These are phyloP conservation scores for Sussaba pulchella DNA, from an alignment of 2,888 invertebrate genomes.

Conservation along the genomic window DNA sequence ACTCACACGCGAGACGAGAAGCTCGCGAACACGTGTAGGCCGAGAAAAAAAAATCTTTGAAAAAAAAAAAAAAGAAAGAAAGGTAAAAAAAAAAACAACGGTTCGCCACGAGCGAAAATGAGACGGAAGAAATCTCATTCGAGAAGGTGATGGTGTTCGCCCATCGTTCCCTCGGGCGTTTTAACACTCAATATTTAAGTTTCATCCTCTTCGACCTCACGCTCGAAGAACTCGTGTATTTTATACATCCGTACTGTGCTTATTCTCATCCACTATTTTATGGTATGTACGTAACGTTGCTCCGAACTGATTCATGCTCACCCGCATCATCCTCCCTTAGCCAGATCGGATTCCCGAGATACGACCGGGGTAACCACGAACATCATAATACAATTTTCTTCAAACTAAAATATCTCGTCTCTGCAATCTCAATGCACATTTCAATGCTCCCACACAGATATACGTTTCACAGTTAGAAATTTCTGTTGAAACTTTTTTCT, in stretches of 20 bases:
- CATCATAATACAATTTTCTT: slow-evolving; percentile 30
- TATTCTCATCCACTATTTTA: slow-evolving; percentile 33
- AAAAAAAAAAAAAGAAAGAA: no score
- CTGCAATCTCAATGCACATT: background rate
- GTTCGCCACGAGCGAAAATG: background rate
- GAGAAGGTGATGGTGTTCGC: slow-evolving; percentile 49
- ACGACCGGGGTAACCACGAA: slow-evolving; percentile 16
- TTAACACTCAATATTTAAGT: slow-evolving; percentile 68
- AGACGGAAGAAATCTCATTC: slow-evolving; percentile 50
- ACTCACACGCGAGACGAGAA: slow-evolving; percentile 25
- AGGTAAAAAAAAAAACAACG: no score
- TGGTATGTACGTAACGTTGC: slow-evolving; percentile 17
- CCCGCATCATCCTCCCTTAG: slow-evolving; percentile 43
- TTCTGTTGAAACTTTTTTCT: background rate
- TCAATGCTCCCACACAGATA: background rate
- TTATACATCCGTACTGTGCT: slow-evolving; percentile 52
- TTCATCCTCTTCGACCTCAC: slow-evolving; percentile 50
- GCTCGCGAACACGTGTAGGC: slow-evolving; percentile 26
- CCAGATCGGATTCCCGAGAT: slow-evolving; percentile 57
- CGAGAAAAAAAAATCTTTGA: slow-evolving; percentile 23
- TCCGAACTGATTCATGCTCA: slow-evolving; percentile 37
- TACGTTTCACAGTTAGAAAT: background rate
- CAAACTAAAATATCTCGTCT: background rate
- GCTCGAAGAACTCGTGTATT: slow-evolving; percentile 59
- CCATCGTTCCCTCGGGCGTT: slow-evolving; percentile 57